Conservation (phyloP, 2,113 vertebrate species). For the Fulica atra region DNA sequence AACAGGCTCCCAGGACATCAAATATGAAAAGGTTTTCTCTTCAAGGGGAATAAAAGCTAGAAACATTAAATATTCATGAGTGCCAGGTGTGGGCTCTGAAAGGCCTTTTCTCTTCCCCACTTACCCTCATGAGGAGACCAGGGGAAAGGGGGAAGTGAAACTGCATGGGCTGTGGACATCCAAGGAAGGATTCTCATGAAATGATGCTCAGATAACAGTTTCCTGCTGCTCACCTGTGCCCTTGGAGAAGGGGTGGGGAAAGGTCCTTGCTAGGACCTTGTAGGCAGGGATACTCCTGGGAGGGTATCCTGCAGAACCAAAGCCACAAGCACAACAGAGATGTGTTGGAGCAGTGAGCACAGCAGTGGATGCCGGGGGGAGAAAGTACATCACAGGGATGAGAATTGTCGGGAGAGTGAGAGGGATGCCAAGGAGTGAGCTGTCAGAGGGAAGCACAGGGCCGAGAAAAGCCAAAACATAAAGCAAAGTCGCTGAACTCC, state of each 20-base stretch:
- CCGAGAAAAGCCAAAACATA: neutral
- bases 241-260: neutral
- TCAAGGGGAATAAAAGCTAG: constrained; percentile 35
- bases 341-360: fast-evolving
- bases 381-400: neutral
- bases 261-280: fast-evolving
- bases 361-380: fast-evolving
- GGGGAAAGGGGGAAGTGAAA: neutral
- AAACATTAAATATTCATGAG: constrained; percentile 64
- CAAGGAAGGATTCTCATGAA: neutral
- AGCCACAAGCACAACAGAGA: neutral
- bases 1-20: constrained; percentile 41
- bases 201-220: neutral
- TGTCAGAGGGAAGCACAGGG: neutral
- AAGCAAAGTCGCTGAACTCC: neutral
- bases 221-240: neutral
- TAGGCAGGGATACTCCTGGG: neutral
- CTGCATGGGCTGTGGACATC: neutral
- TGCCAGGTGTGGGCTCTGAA: constrained; percentile 17
- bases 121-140: neutral
- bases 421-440: neutral
- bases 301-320: neutral
- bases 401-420: neutral
- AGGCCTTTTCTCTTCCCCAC: neutral
- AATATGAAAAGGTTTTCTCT: constrained; percentile 67